Evolutionary conservation across 2,888 invertebrate species (phyloP).

Genomic region (Lithophane ornitopus): DNA sequence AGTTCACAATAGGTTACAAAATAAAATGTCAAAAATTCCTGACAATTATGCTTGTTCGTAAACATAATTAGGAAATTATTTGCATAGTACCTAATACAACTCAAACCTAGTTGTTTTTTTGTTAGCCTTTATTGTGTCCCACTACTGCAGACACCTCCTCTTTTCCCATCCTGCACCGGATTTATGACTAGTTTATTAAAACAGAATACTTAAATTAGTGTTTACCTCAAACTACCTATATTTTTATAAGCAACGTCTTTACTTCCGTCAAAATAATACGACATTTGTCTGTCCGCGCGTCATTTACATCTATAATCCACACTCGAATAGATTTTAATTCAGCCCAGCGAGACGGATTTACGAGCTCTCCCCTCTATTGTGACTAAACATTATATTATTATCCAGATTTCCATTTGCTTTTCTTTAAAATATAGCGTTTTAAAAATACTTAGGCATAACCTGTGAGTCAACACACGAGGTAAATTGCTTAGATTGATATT

Average conservation of each 20-base stretch:
- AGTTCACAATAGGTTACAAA: background rate
- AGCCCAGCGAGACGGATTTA: slow-evolving; percentile 82
- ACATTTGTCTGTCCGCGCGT: slow-evolving; percentile 78
- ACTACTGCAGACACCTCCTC: too few relatives aligned
- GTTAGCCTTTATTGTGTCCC: too few relatives aligned
- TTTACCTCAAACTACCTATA: slow-evolving; percentile 28
- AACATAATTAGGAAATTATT: background rate
- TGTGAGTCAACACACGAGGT: slow-evolving; percentile 53
- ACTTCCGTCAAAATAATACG: slow-evolving; percentile 75
- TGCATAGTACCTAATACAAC: background rate
- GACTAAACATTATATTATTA: slow-evolving; percentile 80
- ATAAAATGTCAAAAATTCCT: background rate
- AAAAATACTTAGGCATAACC: slow-evolving; percentile 52
- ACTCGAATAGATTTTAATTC: slow-evolving; percentile 81
- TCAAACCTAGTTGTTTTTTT: slow-evolving; percentile 5
- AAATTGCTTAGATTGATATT: slow-evolving; percentile 60
- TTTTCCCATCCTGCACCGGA: background rate
- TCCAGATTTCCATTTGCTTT: slow-evolving; percentile 76
- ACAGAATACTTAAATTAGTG: background rate
- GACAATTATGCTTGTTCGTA: background rate
- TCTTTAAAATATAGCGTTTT: slow-evolving; percentile 60
- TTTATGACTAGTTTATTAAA: slow-evolving; percentile 14
- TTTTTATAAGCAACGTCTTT: slow-evolving; percentile 67
- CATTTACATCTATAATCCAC: slow-evolving; percentile 75
- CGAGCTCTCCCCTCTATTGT: slow-evolving; percentile 78